Conservation (phyloP, 2,797 vertebrate genomes). For the Nasua narica region DNA sequence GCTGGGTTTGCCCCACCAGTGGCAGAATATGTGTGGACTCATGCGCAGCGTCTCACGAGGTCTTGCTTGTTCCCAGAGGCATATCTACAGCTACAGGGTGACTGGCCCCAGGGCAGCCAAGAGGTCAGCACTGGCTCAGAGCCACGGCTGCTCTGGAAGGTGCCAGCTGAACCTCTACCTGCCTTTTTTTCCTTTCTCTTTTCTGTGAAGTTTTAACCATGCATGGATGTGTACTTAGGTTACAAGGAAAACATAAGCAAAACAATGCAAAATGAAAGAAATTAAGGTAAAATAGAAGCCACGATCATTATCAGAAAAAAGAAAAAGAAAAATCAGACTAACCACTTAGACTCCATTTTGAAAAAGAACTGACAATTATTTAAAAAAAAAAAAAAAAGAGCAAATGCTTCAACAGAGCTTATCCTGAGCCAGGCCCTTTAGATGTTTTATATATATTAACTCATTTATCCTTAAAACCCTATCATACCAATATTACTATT, state of each 20-base stretch:
- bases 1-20: not conserved
- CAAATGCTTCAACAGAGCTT: not conserved
- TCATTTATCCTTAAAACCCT: not conserved
- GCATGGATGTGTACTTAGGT: too few relatives aligned
- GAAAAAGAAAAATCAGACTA: not conserved
- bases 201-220: not conserved
- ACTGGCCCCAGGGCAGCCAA: too few relatives aligned
- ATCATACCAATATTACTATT: not conserved
- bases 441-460: not conserved
- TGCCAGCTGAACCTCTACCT: not conserved
- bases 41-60: not conserved
- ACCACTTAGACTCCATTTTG: not conserved
- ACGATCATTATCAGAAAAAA: not conserved
- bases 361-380: not conserved
- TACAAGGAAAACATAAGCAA: not conserved
- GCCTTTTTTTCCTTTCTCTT: not conserved
- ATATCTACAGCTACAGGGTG: not conserved
- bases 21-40: not conserved
- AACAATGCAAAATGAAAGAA: not conserved
- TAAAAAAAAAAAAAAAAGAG: not conserved
- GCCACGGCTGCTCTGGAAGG: rapidly evolving
- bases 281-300: not conserved
- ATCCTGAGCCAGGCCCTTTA: not conserved
- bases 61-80: not conserved
- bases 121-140: not conserved